These are phyloP conservation scores for Stratiolaelaps scimitus DNA, from an alignment of 1,140 invertebrate genomes.

Conservation along the genomic window DNA sequence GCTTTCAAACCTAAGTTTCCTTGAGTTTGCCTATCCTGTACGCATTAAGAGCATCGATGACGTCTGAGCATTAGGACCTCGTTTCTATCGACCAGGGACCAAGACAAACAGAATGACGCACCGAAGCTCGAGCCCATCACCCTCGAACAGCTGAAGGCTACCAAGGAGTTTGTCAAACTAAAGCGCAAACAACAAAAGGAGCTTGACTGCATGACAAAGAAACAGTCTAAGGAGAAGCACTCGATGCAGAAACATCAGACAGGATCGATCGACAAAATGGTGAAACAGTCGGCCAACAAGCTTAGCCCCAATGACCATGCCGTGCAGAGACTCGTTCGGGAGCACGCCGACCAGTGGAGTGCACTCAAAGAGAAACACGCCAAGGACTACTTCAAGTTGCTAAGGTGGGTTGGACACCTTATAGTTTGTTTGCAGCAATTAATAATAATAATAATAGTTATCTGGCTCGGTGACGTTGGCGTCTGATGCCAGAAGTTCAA, in stretches of 20 bases:
- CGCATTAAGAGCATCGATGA: conserved; percentile 28
- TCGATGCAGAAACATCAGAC: conserved; percentile 86
- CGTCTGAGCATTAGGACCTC: conserved; percentile 24
- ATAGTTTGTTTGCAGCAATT: conserved; percentile 25
- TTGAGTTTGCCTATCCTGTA: background rate
- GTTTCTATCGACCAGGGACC: conserved; percentile 28
- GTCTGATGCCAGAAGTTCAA: no score
- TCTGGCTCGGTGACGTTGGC: no score
- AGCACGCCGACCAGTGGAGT: conserved; percentile 27
- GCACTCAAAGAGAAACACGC: conserved; percentile 20
- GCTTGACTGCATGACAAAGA: conserved; percentile 74
- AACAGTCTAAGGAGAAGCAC: conserved; percentile 82
- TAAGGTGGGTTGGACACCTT: conserved; percentile 53
- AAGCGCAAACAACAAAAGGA: conserved; percentile 93
- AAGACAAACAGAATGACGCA: conserved; percentile 41
- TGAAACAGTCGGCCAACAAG: conserved; percentile 48
- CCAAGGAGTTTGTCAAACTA: conserved; percentile 89
- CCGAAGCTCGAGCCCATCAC: conserved; percentile 82
- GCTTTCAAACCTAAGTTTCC: conserved; percentile 1
- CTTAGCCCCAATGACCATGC: conserved; percentile 37
- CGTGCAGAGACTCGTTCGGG: conserved; percentile 32
- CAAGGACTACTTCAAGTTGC: conserved; percentile 28
- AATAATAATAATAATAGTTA: no score
- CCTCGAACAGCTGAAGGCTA: conserved; percentile 69
- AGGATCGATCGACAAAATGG: conserved; percentile 81